Percentiles rank a stretch among this genome's conserved stretches.
phyloP scores from a whole-genome alignment of 2,888 invertebrate genomes.

The Rhyacophila evoluta region DNA sequence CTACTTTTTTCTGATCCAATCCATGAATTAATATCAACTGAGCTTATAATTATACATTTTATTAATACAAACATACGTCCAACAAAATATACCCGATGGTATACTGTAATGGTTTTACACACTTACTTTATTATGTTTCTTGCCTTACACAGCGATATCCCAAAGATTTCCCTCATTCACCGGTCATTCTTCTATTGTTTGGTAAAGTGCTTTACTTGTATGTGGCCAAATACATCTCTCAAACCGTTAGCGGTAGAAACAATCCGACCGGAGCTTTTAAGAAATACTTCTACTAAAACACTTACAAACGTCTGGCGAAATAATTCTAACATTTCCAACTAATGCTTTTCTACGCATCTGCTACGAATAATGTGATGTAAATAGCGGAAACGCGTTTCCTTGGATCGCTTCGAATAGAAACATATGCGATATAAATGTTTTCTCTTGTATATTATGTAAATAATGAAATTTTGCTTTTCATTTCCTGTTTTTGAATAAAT shows the following conservation, averaged over 20 bases:
- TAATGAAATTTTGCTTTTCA: too few relatives aligned
- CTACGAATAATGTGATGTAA: background rate
- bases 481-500: too few relatives aligned
- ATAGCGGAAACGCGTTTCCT: background rate
- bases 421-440: background rate
- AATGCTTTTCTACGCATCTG: background rate
- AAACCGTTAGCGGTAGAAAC: background rate
- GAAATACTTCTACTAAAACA: background rate
- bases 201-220: background rate
- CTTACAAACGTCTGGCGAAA: background rate
- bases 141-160: background rate
- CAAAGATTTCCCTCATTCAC: background rate
- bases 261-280: background rate
- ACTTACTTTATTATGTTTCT: background rate
- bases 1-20: too few relatives aligned
- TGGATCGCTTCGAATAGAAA: background rate
- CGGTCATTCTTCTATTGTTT: background rate
- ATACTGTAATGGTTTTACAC: too few relatives aligned
- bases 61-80: too few relatives aligned
- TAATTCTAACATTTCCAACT: background rate
- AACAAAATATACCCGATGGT: too few relatives aligned
- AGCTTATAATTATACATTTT: too few relatives aligned
- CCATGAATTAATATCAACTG: too few relatives aligned
- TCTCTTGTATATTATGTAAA: too few relatives aligned
- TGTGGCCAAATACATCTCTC: background rate